Evolutionary conservation across 2,113 vertebrate genomes (phyloP).

Genomic region (Nerophis lumbriciformis): DNA sequence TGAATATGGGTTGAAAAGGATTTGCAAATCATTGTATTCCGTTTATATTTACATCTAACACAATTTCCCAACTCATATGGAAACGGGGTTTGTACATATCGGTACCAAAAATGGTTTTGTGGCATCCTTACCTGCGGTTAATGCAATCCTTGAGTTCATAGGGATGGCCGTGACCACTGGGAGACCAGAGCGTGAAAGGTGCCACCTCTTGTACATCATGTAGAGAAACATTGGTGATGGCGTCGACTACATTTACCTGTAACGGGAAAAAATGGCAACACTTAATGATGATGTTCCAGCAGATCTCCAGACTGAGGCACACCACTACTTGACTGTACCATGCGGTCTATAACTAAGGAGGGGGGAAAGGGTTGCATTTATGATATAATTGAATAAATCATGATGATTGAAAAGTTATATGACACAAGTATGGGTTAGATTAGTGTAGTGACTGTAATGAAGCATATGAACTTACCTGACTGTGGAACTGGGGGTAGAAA

Average conservation of each 20-base stretch:
- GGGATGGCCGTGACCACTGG: conserved; percentile 43
- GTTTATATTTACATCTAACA: no score
- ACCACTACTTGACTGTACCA: no score
- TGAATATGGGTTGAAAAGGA: no score
- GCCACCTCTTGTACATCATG: conserved; percentile 34
- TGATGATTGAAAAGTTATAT: not conserved
- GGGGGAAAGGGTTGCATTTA: no score
- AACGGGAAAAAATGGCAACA: conserved; percentile 14
- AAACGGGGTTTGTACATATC: no score
- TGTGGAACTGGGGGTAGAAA: conserved; percentile 39
- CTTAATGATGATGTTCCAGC: not conserved
- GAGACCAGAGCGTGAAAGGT: conserved; percentile 52
- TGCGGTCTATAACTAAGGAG: no score
- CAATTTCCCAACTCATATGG: no score
- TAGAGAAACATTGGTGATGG: conserved; percentile 26
- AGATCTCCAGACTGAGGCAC: no score
- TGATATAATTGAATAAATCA: no score
- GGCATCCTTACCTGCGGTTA: conserved; percentile 2
- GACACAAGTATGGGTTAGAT: not conserved
- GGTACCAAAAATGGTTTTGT: no score
- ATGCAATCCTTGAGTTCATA: conserved; percentile 38
- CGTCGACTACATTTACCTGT: conserved; percentile 40
- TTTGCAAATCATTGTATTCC: no score
- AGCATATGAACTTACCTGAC: conserved; percentile 48
- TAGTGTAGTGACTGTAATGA: not conserved